These are phyloP conservation scores for Wiebesia pumilae DNA, from an alignment of 1,140 invertebrate genomes.

Conservation along the genomic window DNA sequence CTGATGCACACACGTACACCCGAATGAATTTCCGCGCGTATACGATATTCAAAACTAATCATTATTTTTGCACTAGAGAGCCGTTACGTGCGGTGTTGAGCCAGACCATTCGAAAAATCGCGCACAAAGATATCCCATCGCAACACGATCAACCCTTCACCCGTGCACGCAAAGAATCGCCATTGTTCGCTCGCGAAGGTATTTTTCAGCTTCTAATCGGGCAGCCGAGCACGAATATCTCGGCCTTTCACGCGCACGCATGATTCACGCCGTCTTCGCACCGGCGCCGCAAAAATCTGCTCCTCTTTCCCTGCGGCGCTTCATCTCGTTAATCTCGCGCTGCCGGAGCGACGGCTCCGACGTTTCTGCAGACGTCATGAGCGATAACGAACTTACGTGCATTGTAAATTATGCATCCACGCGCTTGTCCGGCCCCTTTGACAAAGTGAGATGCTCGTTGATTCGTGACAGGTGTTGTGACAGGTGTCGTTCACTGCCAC, in stretches of 20 bases:
- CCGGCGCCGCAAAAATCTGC: no score
- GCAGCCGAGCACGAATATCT: background rate
- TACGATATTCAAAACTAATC: background rate
- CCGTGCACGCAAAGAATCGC: background rate
- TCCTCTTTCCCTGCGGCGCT: background rate
- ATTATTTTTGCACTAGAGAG: background rate
- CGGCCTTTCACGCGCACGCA: background rate
- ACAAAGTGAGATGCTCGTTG: constrained; percentile 16
- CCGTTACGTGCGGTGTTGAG: background rate
- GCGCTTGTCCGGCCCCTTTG: background rate
- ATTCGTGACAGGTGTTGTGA: constrained; percentile 31
- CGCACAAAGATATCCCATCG: background rate
- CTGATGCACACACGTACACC: background rate
- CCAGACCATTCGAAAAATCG: background rate
- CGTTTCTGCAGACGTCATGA: background rate
- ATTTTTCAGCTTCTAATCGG: background rate
- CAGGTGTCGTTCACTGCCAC: background rate
- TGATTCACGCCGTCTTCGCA: background rate
- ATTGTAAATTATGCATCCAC: background rate
- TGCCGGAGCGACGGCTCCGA: background rate
- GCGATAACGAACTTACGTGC: background rate
- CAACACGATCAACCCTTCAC: background rate
- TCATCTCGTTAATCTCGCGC: background rate
- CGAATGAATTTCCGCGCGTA: background rate
- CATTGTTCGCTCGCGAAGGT: background rate